These are phyloP conservation scores for Paragorgia papillata DNA, from an alignment of 92 coral and sea anemone species.

Conservation along the genomic window DNA sequence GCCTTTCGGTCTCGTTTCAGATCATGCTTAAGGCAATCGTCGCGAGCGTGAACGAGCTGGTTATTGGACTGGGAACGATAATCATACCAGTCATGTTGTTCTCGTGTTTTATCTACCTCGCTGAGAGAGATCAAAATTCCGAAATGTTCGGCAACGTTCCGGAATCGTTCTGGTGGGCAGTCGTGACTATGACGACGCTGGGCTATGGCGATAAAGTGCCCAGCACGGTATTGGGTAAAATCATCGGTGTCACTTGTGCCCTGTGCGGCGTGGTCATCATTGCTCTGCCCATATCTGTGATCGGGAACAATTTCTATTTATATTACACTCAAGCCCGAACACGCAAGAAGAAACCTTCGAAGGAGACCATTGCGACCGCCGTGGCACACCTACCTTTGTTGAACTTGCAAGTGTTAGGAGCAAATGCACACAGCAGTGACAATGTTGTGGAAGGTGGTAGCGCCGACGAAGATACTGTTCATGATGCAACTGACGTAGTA, in stretches of 20 bases:
- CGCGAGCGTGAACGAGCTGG: slow-evolving; percentile 88
- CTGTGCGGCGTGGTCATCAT: slow-evolving; percentile 90
- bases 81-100: slow-evolving; percentile 87
- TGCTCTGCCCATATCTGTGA: slow-evolving; percentile 96
- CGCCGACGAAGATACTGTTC: slow-evolving; percentile 3
- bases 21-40: slow-evolving; percentile 81
- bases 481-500: background rate
- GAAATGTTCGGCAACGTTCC: slow-evolving; percentile 90
- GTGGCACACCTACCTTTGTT: slow-evolving; percentile 34
- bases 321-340: slow-evolving; percentile 96
- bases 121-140: slow-evolving; percentile 80
- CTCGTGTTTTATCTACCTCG: slow-evolving; percentile 91
- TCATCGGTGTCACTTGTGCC: slow-evolving; percentile 90
- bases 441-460: background rate
- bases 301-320: slow-evolving; percentile 90
- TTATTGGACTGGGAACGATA: slow-evolving; percentile 78
- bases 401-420: slow-evolving; percentile 29
- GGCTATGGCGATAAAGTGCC: slow-evolving; percentile 98
- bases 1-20: slow-evolving; percentile 90
- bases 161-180: slow-evolving; percentile 99
- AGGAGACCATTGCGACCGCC: slow-evolving; percentile 29
- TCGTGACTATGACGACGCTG: slow-evolving; percentile 92
- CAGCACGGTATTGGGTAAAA: slow-evolving; percentile 82
- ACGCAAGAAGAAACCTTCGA: slow-evolving; percentile 85
- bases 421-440: background rate